Evolutionary conservation across 1,140 invertebrate species (phyloP), one percentile per base, ranked within the genome.

Genomic region (Bombus turneri): DNA sequence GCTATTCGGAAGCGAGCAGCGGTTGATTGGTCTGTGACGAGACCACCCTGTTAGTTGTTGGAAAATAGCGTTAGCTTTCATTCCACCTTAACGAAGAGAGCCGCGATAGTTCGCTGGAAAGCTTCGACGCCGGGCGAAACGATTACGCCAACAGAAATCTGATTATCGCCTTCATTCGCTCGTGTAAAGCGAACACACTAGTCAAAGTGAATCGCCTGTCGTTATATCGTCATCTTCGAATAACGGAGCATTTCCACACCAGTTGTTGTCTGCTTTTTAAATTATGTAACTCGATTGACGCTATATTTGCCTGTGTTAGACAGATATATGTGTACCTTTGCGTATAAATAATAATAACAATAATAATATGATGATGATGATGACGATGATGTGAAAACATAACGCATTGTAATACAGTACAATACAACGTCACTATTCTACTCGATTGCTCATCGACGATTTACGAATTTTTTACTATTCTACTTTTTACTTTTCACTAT

Each of bases 1-100:
- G 39, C 79, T 71, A 76, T 53, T 62, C 28, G 64, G 66, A 81
- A 85, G 53, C 64, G 66, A 41, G 84, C 34, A 64, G 25, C 31
- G 81, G 37, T 75, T n/a, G 43, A 71, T 39, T 41, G 71, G 28
- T 74, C 73, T 8, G 80, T 82, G 68, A 75, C 43, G 34, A 74
- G 71, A 88, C 68, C 87, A 89, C 79, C 78, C 74, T 62, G 73
- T 47, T 53, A 59, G 47, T 80, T 64, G 77, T 81, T 74, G 57
- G 83, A 81, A 85, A 85, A 74, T 85, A 62, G 41, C 41, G 43
- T 85, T 73, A 80, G 41, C 57, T 57, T 31, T 53, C 47, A n/a
- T 59, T 78, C 37, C 39, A 28, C 37, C 39, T 59, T 78, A 78
- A 71, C 31, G 75, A 84, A 43, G 53, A 34, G n/a, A 47, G 28